Evolutionary conservation across 2,797 vertebrate species (phyloP).

Genomic region (Orestias chungarensis): DNA sequence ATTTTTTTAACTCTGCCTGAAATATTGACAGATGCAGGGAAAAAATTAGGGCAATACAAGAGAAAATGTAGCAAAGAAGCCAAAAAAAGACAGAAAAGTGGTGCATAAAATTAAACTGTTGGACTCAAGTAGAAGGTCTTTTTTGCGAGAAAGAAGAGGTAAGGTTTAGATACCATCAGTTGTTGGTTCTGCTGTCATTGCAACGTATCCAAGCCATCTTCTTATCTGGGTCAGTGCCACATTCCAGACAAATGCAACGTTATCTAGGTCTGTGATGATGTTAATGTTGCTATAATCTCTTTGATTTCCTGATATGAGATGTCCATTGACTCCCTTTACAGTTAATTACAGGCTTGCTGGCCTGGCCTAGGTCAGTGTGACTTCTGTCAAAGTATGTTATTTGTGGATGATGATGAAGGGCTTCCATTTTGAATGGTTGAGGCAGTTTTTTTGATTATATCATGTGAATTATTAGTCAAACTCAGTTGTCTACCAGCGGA

Average conservation of each 20-base stretch:
- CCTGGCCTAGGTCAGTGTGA: conserved; percentile 35
- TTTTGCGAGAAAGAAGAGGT: conserved; percentile 39
- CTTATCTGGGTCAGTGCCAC: conserved; percentile 53
- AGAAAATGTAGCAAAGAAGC: conserved; percentile 18
- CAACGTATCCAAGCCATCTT: conserved; percentile 39
- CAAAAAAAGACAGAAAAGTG: conserved; percentile 20
- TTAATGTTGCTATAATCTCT: conserved; percentile 62
- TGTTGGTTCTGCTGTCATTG: conserved; percentile 41
- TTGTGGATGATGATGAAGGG: background rate
- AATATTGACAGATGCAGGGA: conserved; percentile 23
- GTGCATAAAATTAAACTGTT: background rate
- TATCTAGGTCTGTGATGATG: conserved; percentile 43
- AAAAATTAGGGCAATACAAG: conserved; percentile 9
- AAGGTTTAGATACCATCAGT: conserved; percentile 47
- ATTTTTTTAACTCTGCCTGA: conserved; percentile 17
- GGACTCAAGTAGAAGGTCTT: background rate
- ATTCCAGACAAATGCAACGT: conserved; percentile 60
- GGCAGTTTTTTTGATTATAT: too few relatives aligned
- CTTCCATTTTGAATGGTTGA: background rate
- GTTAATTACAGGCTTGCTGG: conserved; percentile 41
- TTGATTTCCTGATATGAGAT: conserved; percentile 56
- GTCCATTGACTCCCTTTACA: conserved; percentile 41
- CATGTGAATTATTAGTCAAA: conserved; percentile 26
- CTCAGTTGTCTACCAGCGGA: conserved; percentile 23
- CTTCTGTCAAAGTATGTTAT: conserved; percentile 22